Conservation (phyloP, 1,140 invertebrate species). For the Megalopta genalis region DNA sequence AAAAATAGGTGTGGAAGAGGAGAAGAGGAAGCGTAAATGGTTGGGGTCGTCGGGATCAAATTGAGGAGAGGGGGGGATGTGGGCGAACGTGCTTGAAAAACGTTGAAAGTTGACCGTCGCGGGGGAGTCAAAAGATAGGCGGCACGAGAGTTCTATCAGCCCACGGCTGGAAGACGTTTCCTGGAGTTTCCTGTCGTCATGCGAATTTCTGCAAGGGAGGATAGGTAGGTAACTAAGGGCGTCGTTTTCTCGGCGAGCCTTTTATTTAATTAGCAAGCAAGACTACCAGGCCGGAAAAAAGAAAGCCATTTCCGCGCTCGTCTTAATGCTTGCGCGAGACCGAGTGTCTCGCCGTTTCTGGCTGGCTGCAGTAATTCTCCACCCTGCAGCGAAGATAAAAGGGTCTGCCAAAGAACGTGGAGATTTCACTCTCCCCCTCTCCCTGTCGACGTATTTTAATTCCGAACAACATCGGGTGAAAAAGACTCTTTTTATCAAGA, state of each 20-base stretch:
- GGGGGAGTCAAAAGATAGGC: not conserved
- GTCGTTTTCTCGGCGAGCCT: conserved; percentile 39
- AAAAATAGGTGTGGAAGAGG: not conserved
- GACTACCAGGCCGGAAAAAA: conserved; percentile 29
- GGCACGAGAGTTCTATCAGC: not conserved
- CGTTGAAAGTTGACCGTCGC: not conserved
- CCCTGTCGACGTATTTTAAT: not conserved
- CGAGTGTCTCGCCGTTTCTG: conserved; percentile 16
- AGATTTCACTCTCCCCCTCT: not conserved
- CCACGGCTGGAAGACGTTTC: conserved; percentile 4
- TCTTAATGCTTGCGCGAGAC: conserved; percentile 30
- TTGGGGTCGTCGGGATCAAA: not conserved
- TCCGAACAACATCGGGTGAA: not conserved
- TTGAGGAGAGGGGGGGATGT: not conserved
- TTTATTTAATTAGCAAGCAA: conserved; percentile 63
- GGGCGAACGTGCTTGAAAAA: not conserved
- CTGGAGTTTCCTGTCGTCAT: conserved; percentile 24
- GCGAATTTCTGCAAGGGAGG: conserved; percentile 18
- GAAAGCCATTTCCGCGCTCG: conserved; percentile 53
- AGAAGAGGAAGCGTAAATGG: not conserved
- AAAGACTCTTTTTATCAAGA: not conserved
- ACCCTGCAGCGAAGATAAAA: conserved; percentile 32
- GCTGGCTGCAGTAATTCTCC: conserved; percentile 30
- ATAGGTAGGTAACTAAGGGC: not conserved
- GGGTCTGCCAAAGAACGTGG: not conserved